Percentiles rank a stretch among this genome's conserved stretches.
These are phyloP conservation scores for western clawed frog (Xenopus tropicalis) DNA, from an alignment of 2,113 vertebrate genomes.

Conservation along the genomic window DNA sequence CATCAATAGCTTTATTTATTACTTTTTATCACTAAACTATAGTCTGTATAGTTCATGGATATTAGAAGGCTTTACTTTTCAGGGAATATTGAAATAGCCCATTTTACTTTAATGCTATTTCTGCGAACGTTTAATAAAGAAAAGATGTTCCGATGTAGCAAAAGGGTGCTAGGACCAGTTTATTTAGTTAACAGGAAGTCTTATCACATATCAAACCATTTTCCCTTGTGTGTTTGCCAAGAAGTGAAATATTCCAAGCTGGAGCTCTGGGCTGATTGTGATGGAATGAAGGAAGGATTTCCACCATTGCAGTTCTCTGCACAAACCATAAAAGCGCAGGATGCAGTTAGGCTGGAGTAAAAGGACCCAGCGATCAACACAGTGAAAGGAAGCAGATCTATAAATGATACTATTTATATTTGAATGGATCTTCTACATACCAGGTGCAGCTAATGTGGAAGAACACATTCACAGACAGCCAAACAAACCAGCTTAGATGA, in stretches of 20 bases:
- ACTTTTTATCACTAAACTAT: too few species aligned
- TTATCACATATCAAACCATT: slow-evolving; percentile 14
- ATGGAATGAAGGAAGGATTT: slow-evolving; percentile 16
- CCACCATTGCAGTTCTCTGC: background rate
- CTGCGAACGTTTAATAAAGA: slow-evolving; percentile 12
- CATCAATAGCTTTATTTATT: too few species aligned
- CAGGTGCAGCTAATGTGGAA: slow-evolving; percentile 4
- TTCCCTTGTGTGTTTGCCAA: slow-evolving; percentile 8
- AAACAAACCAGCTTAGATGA: background rate
- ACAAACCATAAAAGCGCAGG: slow-evolving; percentile 28
- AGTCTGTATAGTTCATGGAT: too few species aligned
- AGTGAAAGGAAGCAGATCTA: slow-evolving; percentile 24
- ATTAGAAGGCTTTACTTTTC: too few species aligned
- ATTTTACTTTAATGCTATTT: too few species aligned
- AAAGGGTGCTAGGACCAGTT: background rate
- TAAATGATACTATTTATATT: slow-evolving; percentile 22
- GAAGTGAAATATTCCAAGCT: slow-evolving; percentile 2
- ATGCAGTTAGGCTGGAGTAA: background rate
- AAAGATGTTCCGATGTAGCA: slow-evolving; percentile 26
- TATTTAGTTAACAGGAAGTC: slow-evolving; percentile 25
- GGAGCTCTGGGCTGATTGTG: slow-evolving; percentile 4
- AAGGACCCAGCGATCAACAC: background rate
- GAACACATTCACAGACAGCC: background rate
- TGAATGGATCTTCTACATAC: background rate
- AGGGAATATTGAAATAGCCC: too few species aligned